phyloP scores from a whole-genome alignment of 2,113 vertebrate species.

The Chaetorhynchus papuensis region DNA sequence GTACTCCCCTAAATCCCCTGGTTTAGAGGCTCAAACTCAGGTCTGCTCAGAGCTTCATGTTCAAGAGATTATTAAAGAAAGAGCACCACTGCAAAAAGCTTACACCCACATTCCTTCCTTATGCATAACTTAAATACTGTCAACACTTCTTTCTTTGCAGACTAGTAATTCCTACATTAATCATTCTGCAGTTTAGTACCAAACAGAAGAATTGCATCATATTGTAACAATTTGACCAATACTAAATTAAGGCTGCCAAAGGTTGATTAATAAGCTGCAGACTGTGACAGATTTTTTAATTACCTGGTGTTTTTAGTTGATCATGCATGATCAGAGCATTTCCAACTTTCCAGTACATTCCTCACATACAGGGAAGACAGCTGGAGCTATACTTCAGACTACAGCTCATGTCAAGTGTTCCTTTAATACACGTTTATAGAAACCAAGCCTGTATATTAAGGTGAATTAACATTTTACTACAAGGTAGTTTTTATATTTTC shows the following conservation, averaged over 20 bases:
- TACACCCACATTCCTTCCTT: background rate
- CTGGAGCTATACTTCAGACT: background rate
- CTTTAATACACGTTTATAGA: background rate
- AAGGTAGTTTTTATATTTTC: background rate
- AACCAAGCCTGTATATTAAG: background rate
- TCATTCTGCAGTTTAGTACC: background rate
- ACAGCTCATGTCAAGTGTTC: background rate
- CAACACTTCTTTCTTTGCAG: background rate
- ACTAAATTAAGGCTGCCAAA: background rate
- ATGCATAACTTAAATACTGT: background rate
- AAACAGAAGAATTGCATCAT: background rate
- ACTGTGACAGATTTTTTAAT: background rate
- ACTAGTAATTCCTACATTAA: background rate
- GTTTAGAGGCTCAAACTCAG: background rate
- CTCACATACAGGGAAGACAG: background rate
- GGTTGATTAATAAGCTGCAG: background rate
- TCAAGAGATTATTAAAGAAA: background rate
- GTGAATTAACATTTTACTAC: background rate
- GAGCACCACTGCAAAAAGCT: background rate
- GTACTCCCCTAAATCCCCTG: background rate
- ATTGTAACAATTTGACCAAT: background rate
- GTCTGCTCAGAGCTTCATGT: background rate
- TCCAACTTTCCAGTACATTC: background rate
- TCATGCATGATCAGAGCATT: background rate
- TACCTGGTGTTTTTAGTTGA: background rate